Evolutionary conservation across 2,888 invertebrate genomes (phyloP), one percentile per base, ranked within the genome.

Genomic region (Agrochola lota): DNA sequence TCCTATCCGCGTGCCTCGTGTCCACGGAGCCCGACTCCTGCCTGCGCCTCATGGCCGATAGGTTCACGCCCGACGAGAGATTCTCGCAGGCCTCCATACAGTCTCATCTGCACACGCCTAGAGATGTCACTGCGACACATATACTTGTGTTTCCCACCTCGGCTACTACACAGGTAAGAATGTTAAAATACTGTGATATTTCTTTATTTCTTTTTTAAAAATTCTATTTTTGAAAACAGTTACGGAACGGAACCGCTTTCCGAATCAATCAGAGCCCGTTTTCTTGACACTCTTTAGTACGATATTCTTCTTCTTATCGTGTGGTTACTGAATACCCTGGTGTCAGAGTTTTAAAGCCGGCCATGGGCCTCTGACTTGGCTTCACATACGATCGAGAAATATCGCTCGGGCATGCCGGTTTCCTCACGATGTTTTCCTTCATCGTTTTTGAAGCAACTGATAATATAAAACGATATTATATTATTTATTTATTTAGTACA

Each of bases 101-200:
- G 94, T 98, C 98, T 91, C 98, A 98, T 87, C 97, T 99, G 90
- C 98, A 99, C 89, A 99, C 99, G 80, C 99, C 99, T 11, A 98
- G 99, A 85, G 99, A 99, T 96, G 99, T 99, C 84, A 98, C 99
- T 77, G 99, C 99, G 94, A 99, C 99, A 80, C 99, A 99, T 94
- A 99, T 99, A 88, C 97, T 99, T 89, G 99, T 99, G 88, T 99
- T 99, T 96, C 99, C 99, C 71, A 99, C 99, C 62, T 99, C 99
- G 81, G 99, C 99, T 64, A 99, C 99, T 77, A 99, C 99, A 79
- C 99, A 99, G 97, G 98, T 78, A 62, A 30, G 20, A 30, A 20
- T 60, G 60, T 60, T 4, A 60, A 60, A 60, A 60, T 30, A 20
- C 9, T 17, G 8, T 8, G 30, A 30, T 60, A 60, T 60, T 60